Base-by-base conservation (phyloP, 1,140 invertebrate genomes). In the Drosophila ercepeae region DNA sequence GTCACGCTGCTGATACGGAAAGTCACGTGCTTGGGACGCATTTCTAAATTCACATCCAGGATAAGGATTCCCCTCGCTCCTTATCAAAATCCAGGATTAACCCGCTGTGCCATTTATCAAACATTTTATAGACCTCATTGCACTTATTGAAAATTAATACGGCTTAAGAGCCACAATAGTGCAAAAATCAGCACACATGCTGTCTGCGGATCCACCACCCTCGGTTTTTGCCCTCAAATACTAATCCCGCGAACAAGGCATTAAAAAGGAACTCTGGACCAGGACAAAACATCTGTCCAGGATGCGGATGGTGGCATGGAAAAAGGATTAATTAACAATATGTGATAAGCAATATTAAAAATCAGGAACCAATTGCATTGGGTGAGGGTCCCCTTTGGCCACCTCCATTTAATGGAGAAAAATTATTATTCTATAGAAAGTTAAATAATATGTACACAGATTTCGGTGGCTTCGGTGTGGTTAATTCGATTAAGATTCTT, bases 91-190 rank as follows among this genome's bases (percentile, higher is more conserved):
- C 18, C 23, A 25, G 74, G 60, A 67, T 67, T 67, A 67, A 67
- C 64, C 54, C 67, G 78, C 58, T 65, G 51, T 16, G 76, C 46
- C 81, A 86, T 84, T 84, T 81, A 81, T 86, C 79, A 84, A 84
- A 76, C 59, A 76, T 69, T 82, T 73, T 67, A 81, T 64, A 73
- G 76, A 86, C 57, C 81, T 48, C 67, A 68, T 64, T 84, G 75
- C 79, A 84, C 79, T 81, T 84, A 84, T 86, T 84, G 81, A 84
- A 84, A 84, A 84, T 81, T 84, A 84, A 84, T 86, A 86, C 81
- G 77, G 72, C 75, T 86, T 86, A 84, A 52, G 61, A 58, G 54
- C 72, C 81, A 86, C 73, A 75, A 86, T 73, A 84, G 77, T 63
- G 73, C 67, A 76, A 57, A 77, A 86, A 84, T 84, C 81, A 86